Evolutionary conservation across 37 sponge, comb jelly and placozoan genomes (phyloP).

Genomic region (Spongilla lacustris): DNA sequence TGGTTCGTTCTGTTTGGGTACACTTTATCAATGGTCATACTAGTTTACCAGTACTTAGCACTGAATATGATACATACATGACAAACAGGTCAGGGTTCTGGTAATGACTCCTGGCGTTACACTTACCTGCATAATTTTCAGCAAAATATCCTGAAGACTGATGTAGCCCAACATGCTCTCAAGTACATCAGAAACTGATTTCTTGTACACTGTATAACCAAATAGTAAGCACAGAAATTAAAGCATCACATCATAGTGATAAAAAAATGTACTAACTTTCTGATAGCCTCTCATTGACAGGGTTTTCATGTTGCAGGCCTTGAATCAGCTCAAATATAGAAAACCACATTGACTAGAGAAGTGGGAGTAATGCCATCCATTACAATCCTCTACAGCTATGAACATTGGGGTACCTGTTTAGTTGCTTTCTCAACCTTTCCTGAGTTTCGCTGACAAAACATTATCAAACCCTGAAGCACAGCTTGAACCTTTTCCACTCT

Average conservation of each 20-base stretch:
- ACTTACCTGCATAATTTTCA: conserved; percentile 66
- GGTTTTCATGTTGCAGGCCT: conserved; percentile 27
- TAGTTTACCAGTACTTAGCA: not conserved
- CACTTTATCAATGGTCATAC: not conserved
- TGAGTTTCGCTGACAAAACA: conserved; percentile 75
- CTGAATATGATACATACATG: not conserved
- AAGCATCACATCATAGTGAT: not conserved
- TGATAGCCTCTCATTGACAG: conserved; percentile 8
- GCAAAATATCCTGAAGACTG: conserved; percentile 60
- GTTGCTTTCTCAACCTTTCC: conserved; percentile 33
- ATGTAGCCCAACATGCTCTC: conserved; percentile 79
- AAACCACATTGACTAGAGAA: conserved; percentile 64
- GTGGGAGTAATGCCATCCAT: not conserved
- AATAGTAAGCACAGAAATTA: too few species aligned
- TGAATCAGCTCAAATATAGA: conserved; percentile 53
- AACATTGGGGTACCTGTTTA: too few species aligned
- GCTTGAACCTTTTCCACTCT: conserved; percentile 29
- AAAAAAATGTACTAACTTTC: conserved; percentile 19
- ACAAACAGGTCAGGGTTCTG: not conserved
- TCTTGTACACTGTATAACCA: conserved; percentile 38
- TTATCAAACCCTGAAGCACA: conserved; percentile 38
- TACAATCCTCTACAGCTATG: too few species aligned
- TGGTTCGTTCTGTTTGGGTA: not conserved
- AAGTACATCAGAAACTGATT: conserved; percentile 40
- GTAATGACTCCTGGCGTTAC: too few species aligned